phyloP scores from a whole-genome alignment of 2,888 invertebrate genomes.

The Andrena trimmerana region DNA sequence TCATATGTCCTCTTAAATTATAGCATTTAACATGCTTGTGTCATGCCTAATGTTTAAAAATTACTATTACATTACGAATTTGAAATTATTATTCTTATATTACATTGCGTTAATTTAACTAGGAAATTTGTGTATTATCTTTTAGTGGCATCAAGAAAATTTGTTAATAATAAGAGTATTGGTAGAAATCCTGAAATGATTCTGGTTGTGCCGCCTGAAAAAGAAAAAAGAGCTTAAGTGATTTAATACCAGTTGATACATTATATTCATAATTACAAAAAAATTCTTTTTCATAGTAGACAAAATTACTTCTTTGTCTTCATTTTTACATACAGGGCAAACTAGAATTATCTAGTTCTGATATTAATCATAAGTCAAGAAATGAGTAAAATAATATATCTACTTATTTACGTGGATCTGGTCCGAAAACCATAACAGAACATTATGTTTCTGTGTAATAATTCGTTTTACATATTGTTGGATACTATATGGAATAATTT shows the following conservation, averaged over 20 bases:
- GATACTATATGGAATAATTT: not conserved
- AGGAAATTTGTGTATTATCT: not conserved
- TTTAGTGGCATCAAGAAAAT: not conserved
- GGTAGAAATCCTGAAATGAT: not conserved
- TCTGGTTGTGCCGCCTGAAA: slow-evolving; percentile 39
- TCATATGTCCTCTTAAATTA: too few species aligned
- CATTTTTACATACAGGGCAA: not conserved
- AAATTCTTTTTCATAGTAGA: not conserved
- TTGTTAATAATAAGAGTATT: slow-evolving; percentile 4
- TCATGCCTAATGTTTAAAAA: not conserved
- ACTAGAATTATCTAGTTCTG: not conserved
- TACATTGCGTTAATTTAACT: not conserved
- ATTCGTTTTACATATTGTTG: not conserved
- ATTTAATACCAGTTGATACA: too few species aligned
- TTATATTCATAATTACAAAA: not conserved
- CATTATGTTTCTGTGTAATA: too few species aligned
- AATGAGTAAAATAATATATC: not conserved
- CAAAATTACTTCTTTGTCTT: not conserved
- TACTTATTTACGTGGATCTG: not conserved
- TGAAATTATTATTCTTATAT: too few species aligned
- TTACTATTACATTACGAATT: not conserved
- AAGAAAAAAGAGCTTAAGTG: slow-evolving; percentile 2
- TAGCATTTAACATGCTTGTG: not conserved
- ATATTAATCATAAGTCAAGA: not conserved
- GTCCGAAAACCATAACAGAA: too few species aligned